Evolutionary conservation across 2,888 invertebrate species (phyloP).

Genomic region (Prenolepis imparis): DNA sequence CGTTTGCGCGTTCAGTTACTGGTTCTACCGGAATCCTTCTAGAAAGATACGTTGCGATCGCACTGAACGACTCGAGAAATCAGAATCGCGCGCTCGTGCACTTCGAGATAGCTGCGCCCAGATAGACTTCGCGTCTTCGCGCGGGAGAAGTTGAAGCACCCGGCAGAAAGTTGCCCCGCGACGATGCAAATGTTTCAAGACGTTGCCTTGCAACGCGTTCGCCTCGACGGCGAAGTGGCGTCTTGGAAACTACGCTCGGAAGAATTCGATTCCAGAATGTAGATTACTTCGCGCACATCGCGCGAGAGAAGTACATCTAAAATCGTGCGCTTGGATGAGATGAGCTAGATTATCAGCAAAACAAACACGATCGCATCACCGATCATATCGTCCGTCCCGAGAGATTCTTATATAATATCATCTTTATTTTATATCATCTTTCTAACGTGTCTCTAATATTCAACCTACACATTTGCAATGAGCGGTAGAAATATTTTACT

Average conservation of each 20-base stretch:
- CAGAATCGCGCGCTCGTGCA: slow-evolving; percentile 59
- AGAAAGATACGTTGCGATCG: slow-evolving; percentile 72
- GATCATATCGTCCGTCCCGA: background rate
- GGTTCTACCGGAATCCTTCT: slow-evolving; percentile 78
- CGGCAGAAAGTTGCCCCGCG: slow-evolving; percentile 53
- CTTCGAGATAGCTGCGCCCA: slow-evolving; percentile 39
- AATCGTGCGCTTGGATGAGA: background rate
- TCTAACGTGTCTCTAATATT: background rate
- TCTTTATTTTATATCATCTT: background rate
- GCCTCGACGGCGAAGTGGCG: slow-evolving; percentile 42
- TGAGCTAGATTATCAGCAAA: slow-evolving; percentile 8
- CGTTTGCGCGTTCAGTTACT: slow-evolving; percentile 74
- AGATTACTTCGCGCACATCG: slow-evolving; percentile 43
- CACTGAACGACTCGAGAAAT: slow-evolving; percentile 66
- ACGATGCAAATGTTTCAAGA: slow-evolving; percentile 52
- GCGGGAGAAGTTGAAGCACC: slow-evolving; percentile 36
- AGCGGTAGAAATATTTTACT: background rate
- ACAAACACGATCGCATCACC: slow-evolving; percentile 11
- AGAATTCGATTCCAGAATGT: slow-evolving; percentile 55
- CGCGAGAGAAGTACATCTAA: background rate
- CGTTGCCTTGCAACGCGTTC: slow-evolving; percentile 41
- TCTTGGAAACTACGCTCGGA: slow-evolving; percentile 51
- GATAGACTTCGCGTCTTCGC: slow-evolving; percentile 34
- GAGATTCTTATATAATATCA: background rate
- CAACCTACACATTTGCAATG: background rate